phyloP scores from a whole-genome alignment of 1,140 invertebrate species.

The Magallana ariakensis region DNA sequence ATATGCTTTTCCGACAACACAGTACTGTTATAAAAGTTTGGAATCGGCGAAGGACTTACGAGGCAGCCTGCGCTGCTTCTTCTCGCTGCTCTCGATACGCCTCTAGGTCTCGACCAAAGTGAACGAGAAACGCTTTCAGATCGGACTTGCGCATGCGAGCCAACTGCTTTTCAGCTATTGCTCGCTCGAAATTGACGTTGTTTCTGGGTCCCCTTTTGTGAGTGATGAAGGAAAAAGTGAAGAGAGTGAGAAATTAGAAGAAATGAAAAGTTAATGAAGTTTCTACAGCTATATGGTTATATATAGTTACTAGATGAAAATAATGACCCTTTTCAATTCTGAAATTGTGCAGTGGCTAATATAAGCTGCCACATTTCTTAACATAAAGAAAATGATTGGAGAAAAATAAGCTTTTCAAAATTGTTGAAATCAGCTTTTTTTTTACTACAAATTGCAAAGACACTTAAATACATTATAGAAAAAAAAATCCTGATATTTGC shows the following conservation, averaged over 20 bases:
- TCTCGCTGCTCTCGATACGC: slow-evolving; percentile 50
- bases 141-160: slow-evolving; percentile 69
- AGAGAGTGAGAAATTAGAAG: slow-evolving; percentile 45
- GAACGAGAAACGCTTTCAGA: slow-evolving; percentile 69
- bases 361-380: not conserved
- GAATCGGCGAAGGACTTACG: not conserved
- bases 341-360: not conserved
- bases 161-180: slow-evolving; percentile 66
- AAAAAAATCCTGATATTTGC: no score
- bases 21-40: not conserved
- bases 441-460: no score
- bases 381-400: not conserved
- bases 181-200: slow-evolving; percentile 69
- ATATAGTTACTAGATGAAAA: not conserved
- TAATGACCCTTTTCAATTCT: not conserved
- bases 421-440: no score
- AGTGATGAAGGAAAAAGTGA: slow-evolving; percentile 48
- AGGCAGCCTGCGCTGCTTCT: slow-evolving; percentile 20
- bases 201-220: slow-evolving; percentile 58
- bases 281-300: not conserved
- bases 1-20: not conserved
- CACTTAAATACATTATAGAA: no score
- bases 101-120: slow-evolving; percentile 67
- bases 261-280: not conserved
- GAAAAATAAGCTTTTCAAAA: no score